Evolutionary conservation across 2,797 vertebrate genomes (phyloP), one percentile per base, ranked within the genome.

Genomic region (Pangasius krempfi): DNA sequence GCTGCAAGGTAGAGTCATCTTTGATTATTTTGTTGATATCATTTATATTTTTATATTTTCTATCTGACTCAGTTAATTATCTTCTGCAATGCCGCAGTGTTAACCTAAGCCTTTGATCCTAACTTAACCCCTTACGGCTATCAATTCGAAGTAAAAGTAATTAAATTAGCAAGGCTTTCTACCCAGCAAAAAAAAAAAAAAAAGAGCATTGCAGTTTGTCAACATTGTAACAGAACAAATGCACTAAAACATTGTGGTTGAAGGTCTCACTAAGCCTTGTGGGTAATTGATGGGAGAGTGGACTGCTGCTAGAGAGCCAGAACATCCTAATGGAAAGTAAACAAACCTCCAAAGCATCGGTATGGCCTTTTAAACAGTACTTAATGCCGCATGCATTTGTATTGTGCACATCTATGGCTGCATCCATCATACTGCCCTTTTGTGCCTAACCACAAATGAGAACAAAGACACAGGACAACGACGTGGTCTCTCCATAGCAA

Each of bases 161-260:
- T 92, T 92, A 91, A 92, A 92, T 93, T 92, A 92, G 86, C 89
- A 91, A 89, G 89, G 75, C 84, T 91, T 91, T 89, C 89, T 85
- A 83, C 85, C 86, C 80, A 86, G 58, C 82, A 80, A 87, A 89
- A 83, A 86, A 85, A 86, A 83, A 84, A 89, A 75, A 44, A 44
- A 1, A 89, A 90, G 86, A 91, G 87, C 78, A 85, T 92, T 93
- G 92, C 90, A 90, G 92, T 92, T 92, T 89, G 91, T 90, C 92
- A 90, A 81, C 73, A 84, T 82, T 87, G 88, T 88, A 89, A 92
- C 91, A 89, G 27, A 64, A 47, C 25, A 88, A 64, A 37, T 40
- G 80, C 87, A 88, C 72, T 87, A 90, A 92, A 91, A 78, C 80
- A 76, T 85, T 86, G 78, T 40, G 75, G 85, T 50, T 88, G 70